Evolutionary conservation across 1,140 invertebrate species (phyloP), one percentile per base, ranked within the genome.

Genomic region (Penaeus chinensis): DNA sequence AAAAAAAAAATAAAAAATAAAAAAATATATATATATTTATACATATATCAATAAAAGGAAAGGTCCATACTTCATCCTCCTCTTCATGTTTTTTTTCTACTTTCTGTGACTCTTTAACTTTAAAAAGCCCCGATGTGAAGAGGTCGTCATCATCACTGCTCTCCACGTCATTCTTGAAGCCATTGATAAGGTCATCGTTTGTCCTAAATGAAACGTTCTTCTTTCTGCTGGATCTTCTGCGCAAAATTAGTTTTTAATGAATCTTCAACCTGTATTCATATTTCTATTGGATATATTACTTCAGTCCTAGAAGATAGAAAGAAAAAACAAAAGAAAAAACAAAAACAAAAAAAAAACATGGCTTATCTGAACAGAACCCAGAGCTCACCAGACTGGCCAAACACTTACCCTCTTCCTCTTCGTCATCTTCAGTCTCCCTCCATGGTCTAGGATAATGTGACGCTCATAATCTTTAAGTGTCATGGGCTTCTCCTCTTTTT

Each of bases 391-490:
- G n/a, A 81, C 93, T 93, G 79, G 93, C 94, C 77, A 94, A 93
- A 87, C 92, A 91, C 42, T 92, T 91, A 85, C 91, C 93, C 65
- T 93, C 92, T 82, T 93, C 93, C 24, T 94, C 93, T 32, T 93
- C 93, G 19, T 93, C 93, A 65, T 94, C 92, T 94, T 93, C 37
- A 94, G 92, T 90, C 94, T 93, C 87, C 95, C 95, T 90, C 93
- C 94, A 90, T 94, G 94, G 91, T 97, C 94, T 11, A 96, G 90
- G 66, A 97, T 93, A 63, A 97, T 92, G 90, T 96, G 94, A 80
- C 96, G 92, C 91, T 98, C 96, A 92, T 96, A 97, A 91, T 98
- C 96, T 91, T 95, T 95, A 22, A 98, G 91, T 65, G 92, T 95
- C 76, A 97, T 92, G 2, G 94, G 93, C 91, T 96, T 93, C 66